Conservation (phyloP, 2,888 invertebrate species). For the Lordiphosa andalusiaca region DNA sequence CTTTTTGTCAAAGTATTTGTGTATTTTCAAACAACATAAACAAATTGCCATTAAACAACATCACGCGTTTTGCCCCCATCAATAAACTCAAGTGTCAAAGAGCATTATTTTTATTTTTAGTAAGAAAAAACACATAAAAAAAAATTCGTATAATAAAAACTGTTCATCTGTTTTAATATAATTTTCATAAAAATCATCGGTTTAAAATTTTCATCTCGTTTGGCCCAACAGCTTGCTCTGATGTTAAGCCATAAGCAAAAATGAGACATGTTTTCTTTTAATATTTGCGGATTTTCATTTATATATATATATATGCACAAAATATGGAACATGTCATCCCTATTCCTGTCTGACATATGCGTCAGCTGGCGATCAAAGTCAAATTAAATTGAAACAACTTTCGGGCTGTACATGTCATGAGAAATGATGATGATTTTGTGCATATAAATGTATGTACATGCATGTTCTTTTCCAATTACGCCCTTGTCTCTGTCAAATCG, state of each 20-base stretch:
- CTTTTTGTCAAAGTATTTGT: conserved; percentile 13
- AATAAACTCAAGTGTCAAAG: conserved; percentile 44
- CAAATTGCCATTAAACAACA: conserved; percentile 39
- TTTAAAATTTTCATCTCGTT: conserved; percentile 55
- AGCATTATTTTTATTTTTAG: conserved; percentile 17
- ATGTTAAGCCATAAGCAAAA: conserved; percentile 59
- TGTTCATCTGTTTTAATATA: conserved; percentile 53
- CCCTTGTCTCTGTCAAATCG: conserved; percentile 39
- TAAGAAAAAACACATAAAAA: conserved; percentile 3
- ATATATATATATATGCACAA: too few species aligned
- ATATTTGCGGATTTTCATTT: conserved; percentile 22
- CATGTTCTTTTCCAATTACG: conserved; percentile 38
- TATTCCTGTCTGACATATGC: conserved; percentile 50
- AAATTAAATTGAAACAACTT: conserved; percentile 71
- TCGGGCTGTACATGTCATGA: conserved; percentile 26
- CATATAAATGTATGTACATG: conserved; percentile 16
- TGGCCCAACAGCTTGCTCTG: conserved; percentile 57
- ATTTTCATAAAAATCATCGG: conserved; percentile 52
- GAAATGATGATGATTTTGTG: conserved; percentile 1
- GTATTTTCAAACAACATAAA: conserved; percentile 46
- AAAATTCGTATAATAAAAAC: conserved; percentile 27
- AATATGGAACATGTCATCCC: conserved; percentile 46
- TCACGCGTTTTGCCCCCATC: conserved; percentile 31
- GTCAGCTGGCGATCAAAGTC: conserved; percentile 73
- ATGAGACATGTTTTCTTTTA: conserved; percentile 45